Evolutionary conservation across 2,888 invertebrate species (phyloP), one percentile per base, ranked within the genome.

Genomic region (Leucoma salicis): DNA sequence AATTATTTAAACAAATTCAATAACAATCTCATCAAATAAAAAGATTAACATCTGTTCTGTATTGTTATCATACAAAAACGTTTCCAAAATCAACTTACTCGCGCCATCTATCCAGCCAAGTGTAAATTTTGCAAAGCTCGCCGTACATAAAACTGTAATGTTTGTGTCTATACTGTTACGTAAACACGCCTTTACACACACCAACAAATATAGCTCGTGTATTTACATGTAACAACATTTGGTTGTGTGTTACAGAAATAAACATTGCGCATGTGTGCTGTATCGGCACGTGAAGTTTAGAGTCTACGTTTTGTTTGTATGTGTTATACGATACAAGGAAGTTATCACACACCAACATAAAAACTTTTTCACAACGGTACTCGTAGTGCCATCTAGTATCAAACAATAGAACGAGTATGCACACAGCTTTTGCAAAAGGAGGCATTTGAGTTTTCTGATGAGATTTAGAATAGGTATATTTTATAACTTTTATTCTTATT

Each of bases 371-470:
- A 64, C 54, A 64, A 74, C 65, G 71, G 28, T 55, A 67, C 77
- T 48, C 15, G 65, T 78, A 79, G 76, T 84, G 88, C 71, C 88
- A 88, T 86, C 88, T 89, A 74, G 74, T 67, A 42, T 10, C 27
- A 36, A 32, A 49, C 27, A 18, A 41, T 31, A 36, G 66, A 82
- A 86, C 70, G 46, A 70, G 52, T 35, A 49, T 4, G 31, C 15
- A 66, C 70, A 60, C 35, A 42, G 48, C 49, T 66, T 49, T 46
- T 53, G 71, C 53, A 86, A 54, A 83, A 68, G 42, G 72, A 31
- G 39, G 74, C 44, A 75, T 41, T 48, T 67, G 75, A 61, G 47
- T 46, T 57, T 65, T 61, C 56, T 36, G 15, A 57, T 6, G 25
- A 58, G 44, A 2, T 25, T 29, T 42, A 34, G 6, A 6, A 16